Base-by-base conservation (phyloP, 2,113 vertebrate species). In the Brachypodius melanocephalos region DNA sequence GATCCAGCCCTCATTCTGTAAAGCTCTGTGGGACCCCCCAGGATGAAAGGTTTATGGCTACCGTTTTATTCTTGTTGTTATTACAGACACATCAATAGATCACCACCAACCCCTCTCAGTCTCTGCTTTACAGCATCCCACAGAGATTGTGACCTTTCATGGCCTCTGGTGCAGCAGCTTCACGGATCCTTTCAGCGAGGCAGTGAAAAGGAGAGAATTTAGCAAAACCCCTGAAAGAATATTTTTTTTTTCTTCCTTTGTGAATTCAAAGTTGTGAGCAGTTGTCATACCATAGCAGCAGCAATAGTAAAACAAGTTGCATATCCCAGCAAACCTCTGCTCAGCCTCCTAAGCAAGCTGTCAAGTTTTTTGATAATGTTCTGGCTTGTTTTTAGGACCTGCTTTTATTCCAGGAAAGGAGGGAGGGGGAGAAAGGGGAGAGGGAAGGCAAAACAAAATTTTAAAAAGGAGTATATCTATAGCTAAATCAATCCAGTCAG, bases 11-110 rank as follows among this genome's bases (percentile, higher is more conserved):
- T 10, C 5, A 0, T 55, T 94, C 72, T 96, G 93, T 94, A 96
- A 96, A 96, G 95, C 94, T 97, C 95, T 46, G 93, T 88, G 93
- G 95, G 96, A 96, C 96, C 93, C 93, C 92, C 94, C 95, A 97
- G 95, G 96, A 96, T 95, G 94, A 96, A 96, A 97, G 90, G 96
- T 97, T 97, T 97, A 97, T 93, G 84, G 96, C 95, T 95, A 94
- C 94, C 86, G 65, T 96, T 95, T 96, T 96, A 96, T 96, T 95
- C 93, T 97, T 94, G 88, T 97, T 95, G 91, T 95, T 97, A 96
- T 95, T 94, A 91, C 91, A 95, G 93, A 95, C 95, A 95, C 95
- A 95, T 96, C 95, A 96, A 96, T 96, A 97, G 94, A 94, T 96
- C 95, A 95, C 94, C 94, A 96, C 94, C 95, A 93, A 77, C 46